These are phyloP conservation scores for Entomobrya multifasciata DNA, from an alignment of 2,888 invertebrate genomes.

Conservation along the genomic window DNA sequence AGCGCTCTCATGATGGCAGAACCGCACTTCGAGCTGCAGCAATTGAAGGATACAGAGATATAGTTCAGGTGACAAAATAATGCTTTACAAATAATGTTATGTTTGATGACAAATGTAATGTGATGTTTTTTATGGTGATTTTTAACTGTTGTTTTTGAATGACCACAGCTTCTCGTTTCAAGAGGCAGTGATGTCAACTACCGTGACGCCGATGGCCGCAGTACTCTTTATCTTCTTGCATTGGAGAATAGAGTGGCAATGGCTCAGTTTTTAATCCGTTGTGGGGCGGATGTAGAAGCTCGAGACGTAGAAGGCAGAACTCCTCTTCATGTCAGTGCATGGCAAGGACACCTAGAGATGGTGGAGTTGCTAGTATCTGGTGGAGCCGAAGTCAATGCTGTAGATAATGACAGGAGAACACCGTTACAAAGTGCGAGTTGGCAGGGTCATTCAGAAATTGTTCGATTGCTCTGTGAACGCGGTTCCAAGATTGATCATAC, in stretches of 20 bases:
- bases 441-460: conserved; percentile 94
- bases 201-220: conserved; percentile 94
- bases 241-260: conserved; percentile 92
- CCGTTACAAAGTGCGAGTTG: conserved; percentile 97
- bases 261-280: conserved; percentile 90
- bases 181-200: conserved; percentile 93
- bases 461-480: conserved; percentile 89
- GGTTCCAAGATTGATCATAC: conserved; percentile 93
- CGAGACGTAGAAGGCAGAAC: conserved; percentile 95
- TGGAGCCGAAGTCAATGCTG: conserved; percentile 93
- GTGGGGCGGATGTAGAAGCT: conserved; percentile 90
- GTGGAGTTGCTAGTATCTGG: conserved; percentile 91
- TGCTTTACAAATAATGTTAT: not conserved
- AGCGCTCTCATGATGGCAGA: conserved; percentile 94
- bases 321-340: conserved; percentile 91
- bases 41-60: conserved; percentile 89
- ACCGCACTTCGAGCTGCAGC: conserved; percentile 92
- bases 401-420: conserved; percentile 92
- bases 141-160: not conserved
- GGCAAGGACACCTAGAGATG: conserved; percentile 97
- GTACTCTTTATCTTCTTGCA: conserved; percentile 94
- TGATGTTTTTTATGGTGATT: too few relatives aligned
- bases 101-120: not conserved
- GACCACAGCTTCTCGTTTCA: conserved; percentile 84
- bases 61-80: conserved; percentile 76